These are phyloP conservation scores for Trachelus iudaicus DNA, from an alignment of 2,888 invertebrate species.

Conservation along the genomic window DNA sequence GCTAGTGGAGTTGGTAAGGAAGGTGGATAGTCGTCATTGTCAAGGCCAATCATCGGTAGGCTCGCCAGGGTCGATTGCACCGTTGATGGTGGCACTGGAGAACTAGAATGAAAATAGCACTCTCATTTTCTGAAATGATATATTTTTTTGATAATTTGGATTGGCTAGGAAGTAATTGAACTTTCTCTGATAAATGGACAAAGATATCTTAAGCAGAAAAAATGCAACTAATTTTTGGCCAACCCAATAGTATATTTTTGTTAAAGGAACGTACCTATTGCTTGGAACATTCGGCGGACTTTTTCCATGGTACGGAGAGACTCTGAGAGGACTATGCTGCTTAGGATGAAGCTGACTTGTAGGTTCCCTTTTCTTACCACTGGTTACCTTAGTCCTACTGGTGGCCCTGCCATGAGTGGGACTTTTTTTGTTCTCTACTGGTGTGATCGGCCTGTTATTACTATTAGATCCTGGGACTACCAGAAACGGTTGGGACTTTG, in stretches of 20 bases:
- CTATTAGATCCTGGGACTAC: conserved; percentile 35
- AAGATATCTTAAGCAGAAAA: too few species aligned
- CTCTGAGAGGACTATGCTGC: conserved; percentile 50
- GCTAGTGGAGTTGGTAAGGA: conserved; percentile 37
- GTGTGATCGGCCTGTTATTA: conserved; percentile 49
- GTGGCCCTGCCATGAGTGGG: conserved; percentile 57
- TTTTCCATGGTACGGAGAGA: conserved; percentile 54
- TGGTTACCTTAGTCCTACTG: conserved; percentile 60
- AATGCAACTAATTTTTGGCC: too few species aligned
- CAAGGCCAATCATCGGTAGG: conserved; percentile 80
- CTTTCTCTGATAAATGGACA: too few species aligned
- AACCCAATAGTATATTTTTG: background rate
- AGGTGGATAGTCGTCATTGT: conserved; percentile 68
- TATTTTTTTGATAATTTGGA: background rate
- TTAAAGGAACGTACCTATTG: conserved; percentile 38
- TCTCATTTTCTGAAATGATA: background rate
- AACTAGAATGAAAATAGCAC: conserved; percentile 62
- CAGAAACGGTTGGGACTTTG: conserved; percentile 46
- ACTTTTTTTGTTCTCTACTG: conserved; percentile 54
- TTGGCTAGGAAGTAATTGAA: too few species aligned
- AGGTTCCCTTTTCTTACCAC: conserved; percentile 60
- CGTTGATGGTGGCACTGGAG: conserved; percentile 70
- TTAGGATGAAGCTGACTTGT: conserved; percentile 53
- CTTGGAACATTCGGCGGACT: conserved; percentile 47
- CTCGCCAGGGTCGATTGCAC: conserved; percentile 79